These are phyloP conservation scores for Polyommatus iphigenia DNA, from an alignment of 2,888 invertebrate species.

Conservation along the genomic window DNA sequence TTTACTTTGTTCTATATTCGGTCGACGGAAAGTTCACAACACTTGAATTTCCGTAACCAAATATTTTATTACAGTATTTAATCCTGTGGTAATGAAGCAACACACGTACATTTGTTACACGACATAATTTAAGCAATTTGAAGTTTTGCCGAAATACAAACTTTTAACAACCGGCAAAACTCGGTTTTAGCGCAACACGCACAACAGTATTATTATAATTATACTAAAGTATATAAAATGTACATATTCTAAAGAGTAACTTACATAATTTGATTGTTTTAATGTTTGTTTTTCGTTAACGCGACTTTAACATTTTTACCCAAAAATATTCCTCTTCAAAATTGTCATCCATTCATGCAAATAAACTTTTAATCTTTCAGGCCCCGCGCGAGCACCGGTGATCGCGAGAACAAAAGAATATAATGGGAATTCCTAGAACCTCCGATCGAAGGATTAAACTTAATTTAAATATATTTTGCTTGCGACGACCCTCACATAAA, in stretches of 20 bases:
- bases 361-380: neutral
- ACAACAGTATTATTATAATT: neutral
- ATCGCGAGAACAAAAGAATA: too few species aligned
- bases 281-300: too few species aligned
- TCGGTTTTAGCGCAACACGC: neutral
- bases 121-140: slow-evolving; percentile 2
- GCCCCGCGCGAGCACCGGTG: too few species aligned
- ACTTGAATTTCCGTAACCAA: neutral
- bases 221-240: too few species aligned
- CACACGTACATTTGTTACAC: neutral
- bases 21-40: neutral
- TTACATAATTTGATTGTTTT: too few species aligned
- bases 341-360: neutral
- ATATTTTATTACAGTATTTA: neutral
- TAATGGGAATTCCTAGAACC: too few species aligned
- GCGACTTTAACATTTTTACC: too few species aligned
- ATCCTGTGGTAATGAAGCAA: neutral
- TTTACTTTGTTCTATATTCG: neutral
- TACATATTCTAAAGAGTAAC: too few species aligned
- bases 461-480: neutral
- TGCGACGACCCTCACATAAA: neutral
- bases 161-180: neutral
- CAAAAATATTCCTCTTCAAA: too few species aligned
- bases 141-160: neutral
- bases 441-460: too few species aligned